Base-by-base conservation (phyloP, 2,113 vertebrate genomes). In the Ophiodon elongatus region DNA sequence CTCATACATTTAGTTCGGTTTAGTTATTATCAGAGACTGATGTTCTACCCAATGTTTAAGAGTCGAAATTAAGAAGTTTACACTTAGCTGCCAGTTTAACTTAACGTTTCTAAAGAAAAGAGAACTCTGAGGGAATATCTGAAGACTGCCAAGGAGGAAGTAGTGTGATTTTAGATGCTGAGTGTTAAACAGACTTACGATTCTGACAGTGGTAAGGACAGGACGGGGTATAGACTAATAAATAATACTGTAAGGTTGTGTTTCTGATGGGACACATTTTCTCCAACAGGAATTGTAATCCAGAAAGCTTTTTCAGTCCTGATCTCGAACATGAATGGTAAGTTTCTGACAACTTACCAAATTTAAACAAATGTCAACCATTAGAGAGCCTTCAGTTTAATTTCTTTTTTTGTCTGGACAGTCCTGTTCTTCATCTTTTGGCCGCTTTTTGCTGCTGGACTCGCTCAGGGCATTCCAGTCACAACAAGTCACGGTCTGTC, bases 261-360 rank as follows among this genome's bases (percentile, higher is more conserved):
- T 66, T 66, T 77, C 59, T 50, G 59, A 50, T 63, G 13, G 11
- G 13, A 45, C 31, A 13, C 25, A 4, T 17, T 29, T 23, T 80
- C 5, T 52, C 14, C 43, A 43, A 54, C 64, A 82, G 80, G n/a
- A 31, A 8, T 19, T 6, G 23, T 39, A 37, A 37, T 41, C 15
- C 19, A 33, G 31, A 76, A n/a, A 47, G 3, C 1, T 6, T 43
- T n/a, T 21, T 50, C 60, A 50, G 19, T 35, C 8, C 15, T 56
- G 23, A 71, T 43, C 31, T 45, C 4, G 0, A 67, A 19, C 21
- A 85, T 82, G 69, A 57, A 11, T 0, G 10, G 82, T 75, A 62
- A 1, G 82, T 75, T 39, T 84, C 31, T 74, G 33, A 69, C 15
- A 19, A 1, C 52, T 54, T 7, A 8, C 4, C 1, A 35, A 15